phyloP scores from a whole-genome alignment of 1,140 invertebrate genomes.

The Pararge aegeria region DNA sequence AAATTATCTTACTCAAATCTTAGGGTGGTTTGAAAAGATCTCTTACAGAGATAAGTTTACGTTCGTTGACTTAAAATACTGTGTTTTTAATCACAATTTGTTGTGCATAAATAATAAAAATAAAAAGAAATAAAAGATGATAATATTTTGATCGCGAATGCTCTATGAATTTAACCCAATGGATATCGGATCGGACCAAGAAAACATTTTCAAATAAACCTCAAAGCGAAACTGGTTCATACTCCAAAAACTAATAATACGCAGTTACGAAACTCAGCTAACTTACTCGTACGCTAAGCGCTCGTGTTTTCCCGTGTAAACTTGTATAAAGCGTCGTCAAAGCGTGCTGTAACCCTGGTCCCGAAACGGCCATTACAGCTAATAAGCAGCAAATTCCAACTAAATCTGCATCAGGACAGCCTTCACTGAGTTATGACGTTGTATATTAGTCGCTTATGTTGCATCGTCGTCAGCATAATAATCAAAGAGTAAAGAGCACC shows the following conservation, averaged over 20 bases:
- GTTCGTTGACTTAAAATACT: no score
- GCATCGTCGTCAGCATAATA: conserved; percentile 27
- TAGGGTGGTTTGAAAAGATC: no score
- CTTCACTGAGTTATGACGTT: conserved; percentile 37
- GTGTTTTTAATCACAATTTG: no score
- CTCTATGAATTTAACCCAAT: no score
- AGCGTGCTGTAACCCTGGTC: no score
- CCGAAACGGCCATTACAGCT: conserved; percentile 2
- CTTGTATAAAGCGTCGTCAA: conserved; percentile 3
- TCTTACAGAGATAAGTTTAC: no score
- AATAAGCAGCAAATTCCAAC: conserved; percentile 24
- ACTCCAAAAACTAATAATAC: not conserved
- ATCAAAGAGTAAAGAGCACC: no score
- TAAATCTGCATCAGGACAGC: conserved; percentile 9
- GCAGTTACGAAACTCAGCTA: not conserved
- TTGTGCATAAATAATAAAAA: no score
- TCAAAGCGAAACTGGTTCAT: not conserved
- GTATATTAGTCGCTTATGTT: conserved; percentile 37
- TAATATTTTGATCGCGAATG: no score
- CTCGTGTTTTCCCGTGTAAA: not conserved
- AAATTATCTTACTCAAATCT: no score
- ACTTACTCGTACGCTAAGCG: not conserved
- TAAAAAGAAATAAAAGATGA: no score
- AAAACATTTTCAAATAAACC: not conserved
- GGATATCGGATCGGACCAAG: no score